Evolutionary conservation across 2,113 vertebrate species (phyloP).

Genomic region (Epinephelus lanceolatus): DNA sequence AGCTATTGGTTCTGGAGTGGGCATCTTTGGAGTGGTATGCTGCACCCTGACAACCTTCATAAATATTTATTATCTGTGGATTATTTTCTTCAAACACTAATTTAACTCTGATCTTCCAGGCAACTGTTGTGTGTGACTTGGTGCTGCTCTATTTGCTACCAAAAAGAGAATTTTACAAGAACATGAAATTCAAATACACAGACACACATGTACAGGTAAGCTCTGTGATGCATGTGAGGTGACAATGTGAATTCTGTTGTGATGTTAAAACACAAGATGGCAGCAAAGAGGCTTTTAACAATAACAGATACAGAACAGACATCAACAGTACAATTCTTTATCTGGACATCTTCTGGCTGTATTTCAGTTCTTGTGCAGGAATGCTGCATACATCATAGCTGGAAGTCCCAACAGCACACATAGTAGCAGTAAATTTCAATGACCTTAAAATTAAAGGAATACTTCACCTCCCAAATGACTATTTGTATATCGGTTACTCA

Average conservation of each 20-base stretch:
- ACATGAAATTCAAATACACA: slow-evolving; percentile 95
- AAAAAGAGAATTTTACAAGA: slow-evolving; percentile 94
- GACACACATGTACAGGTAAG: slow-evolving; percentile 77
- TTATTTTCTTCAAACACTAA: neutral
- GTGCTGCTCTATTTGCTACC: slow-evolving; percentile 92
- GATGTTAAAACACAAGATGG: slow-evolving; percentile 64
- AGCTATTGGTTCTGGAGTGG: slow-evolving; percentile 96
- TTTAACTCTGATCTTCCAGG: slow-evolving; percentile 77
- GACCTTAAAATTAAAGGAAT: too few species aligned
- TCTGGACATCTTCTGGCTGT: neutral
- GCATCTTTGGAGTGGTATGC: slow-evolving; percentile 98
- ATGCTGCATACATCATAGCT: too few species aligned
- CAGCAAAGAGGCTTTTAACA: slow-evolving; percentile 56
- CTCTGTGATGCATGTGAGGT: neutral
- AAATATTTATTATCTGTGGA: neutral
- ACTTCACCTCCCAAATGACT: too few species aligned
- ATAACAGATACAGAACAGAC: neutral
- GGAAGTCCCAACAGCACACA: neutral
- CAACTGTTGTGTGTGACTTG: slow-evolving; percentile 96
- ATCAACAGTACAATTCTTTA: neutral
- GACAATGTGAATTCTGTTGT: neutral
- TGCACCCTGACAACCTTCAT: neutral
- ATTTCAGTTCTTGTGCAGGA: too few species aligned
- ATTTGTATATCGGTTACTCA: too few species aligned
- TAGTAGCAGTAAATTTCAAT: neutral